Percentiles rank a stretch among this genome's conserved stretches.
Evolutionary conservation across 2,888 invertebrate species (phyloP).

Genomic region (Chouioia cunea): DNA sequence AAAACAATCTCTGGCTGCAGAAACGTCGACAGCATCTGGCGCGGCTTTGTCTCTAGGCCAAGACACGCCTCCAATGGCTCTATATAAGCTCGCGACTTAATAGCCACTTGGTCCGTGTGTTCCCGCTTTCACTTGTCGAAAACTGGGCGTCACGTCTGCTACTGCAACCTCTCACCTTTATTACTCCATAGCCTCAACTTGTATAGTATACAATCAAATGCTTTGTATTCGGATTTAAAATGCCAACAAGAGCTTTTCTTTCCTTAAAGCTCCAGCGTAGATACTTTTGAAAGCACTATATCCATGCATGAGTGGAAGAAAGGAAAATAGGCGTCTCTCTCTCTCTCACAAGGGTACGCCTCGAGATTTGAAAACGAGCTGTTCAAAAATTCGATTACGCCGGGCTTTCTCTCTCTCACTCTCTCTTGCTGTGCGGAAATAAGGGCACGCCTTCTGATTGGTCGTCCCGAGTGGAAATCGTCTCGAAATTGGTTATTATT

Average conservation of each 20-base stretch:
- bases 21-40: conserved; percentile 57
- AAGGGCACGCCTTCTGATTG: conserved; percentile 66
- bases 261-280: no score
- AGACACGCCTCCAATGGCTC: conserved; percentile 60
- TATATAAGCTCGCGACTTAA: conserved; percentile 57
- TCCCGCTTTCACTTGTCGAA: neutral
- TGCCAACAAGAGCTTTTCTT: neutral
- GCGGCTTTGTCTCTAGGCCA: conserved; percentile 59
- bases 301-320: conserved; percentile 22
- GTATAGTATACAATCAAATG: no score
- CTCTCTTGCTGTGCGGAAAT: conserved; percentile 58
- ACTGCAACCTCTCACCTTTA: no score
- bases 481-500: conserved; percentile 68
- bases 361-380: conserved; percentile 59
- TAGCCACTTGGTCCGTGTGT: conserved; percentile 49
- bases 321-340: neutral
- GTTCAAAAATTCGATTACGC: conserved; percentile 61
- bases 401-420: conserved; percentile 7
- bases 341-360: conserved; percentile 15
- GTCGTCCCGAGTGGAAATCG: conserved; percentile 65
- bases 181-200: no score
- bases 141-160: neutral
- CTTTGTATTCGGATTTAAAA: neutral
- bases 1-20: conserved; percentile 51
- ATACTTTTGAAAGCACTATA: neutral